phyloP scores from a whole-genome alignment of 2,113 vertebrate genomes.

The Baryphthengus martii region DNA sequence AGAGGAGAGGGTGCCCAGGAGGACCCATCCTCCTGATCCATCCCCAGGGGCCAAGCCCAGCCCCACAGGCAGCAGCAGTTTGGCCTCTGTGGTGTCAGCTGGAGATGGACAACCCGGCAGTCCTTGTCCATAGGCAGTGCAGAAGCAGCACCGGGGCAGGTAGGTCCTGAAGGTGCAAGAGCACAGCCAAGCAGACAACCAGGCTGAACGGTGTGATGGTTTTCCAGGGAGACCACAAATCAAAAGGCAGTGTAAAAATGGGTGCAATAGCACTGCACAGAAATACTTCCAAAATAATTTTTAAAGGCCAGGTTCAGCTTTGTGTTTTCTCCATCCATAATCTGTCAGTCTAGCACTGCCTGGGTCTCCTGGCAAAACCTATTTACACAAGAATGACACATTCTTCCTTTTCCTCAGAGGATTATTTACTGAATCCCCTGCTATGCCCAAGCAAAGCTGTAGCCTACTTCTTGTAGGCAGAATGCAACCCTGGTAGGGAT shows the following conservation, averaged over 20 bases:
- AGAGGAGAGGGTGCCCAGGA: background rate
- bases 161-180: background rate
- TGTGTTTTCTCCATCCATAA: background rate
- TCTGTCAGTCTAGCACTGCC: background rate
- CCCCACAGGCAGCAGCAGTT: background rate
- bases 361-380: background rate
- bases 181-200: rapidly evolving
- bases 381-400: background rate
- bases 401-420: background rate
- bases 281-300: background rate
- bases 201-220: background rate
- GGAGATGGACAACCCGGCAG: background rate
- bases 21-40: background rate
- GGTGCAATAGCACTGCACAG: background rate
- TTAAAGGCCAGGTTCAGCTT: background rate
- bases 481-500: background rate
- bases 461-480: background rate
- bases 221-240: background rate
- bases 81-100: background rate
- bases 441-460: background rate
- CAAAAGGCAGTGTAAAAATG: background rate
- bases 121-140: background rate
- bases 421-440: background rate
- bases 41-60: background rate
- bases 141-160: background rate